Evolutionary conservation across 2,113 vertebrate genomes (phyloP), one percentile per base, ranked within the genome.

Genomic region (Silurus meridionalis): DNA sequence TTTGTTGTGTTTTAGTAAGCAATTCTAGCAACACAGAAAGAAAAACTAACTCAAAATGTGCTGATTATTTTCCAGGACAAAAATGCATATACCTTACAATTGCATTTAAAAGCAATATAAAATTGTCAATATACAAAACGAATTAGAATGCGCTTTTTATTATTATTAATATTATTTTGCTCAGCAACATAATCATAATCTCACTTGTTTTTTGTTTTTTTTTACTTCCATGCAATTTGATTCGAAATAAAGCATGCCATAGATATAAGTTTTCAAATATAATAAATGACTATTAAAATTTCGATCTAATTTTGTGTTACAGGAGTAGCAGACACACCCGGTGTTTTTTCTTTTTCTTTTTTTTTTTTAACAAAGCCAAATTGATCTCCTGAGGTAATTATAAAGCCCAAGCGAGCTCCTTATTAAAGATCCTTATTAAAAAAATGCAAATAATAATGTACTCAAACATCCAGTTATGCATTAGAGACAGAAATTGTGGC

Each of bases 101-200:
- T 78, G 72, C 58, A 66, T 85, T 37, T 84, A 15, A 55, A 85
- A 66, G 48, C 64, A 57, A 67, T 67, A 82, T 74, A 81, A 25
- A 81, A 57, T 48, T 19, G 28, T 25, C 15, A 19, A 81, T 61
- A 28, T 63, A 63, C 23, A 60, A 25, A 67, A 17, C 57, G 69
- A 57, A 50, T 86, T 86, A 61, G 4, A 85, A 80, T 80, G n/a
- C 23, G 7, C 8, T 25, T 61, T 60, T 28, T 57, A 19, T 37
- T 25, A 50, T 53, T 37, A 37, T 37, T 37, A 37, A 37, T 37
- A 37, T 37, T 50, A 9, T 46, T 48, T 61, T 46, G 28, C 46
- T 74, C 19, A n/a, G 63, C 74, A 13, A 61, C 9, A 28, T 75
- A 84, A 55, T 67, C 25, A 79, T 37, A 13, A 21, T 79, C 83